Evolutionary conservation across 2,888 invertebrate genomes (phyloP).

Genomic region (Ganaspis brasiliensis): DNA sequence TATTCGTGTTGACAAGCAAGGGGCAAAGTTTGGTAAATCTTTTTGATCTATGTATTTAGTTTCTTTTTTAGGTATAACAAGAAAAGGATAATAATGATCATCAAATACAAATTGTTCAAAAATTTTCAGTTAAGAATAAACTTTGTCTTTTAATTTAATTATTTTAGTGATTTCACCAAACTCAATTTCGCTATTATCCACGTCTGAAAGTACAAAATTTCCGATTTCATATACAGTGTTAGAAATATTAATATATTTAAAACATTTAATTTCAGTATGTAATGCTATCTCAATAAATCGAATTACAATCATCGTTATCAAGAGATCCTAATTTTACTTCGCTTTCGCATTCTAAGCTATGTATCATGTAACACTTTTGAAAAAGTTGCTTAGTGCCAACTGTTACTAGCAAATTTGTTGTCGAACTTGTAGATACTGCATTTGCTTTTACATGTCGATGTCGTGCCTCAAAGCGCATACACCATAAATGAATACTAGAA

Average conservation of each 20-base stretch:
- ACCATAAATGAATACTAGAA: no score
- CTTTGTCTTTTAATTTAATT: neutral
- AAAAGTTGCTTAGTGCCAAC: neutral
- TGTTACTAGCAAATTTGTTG: neutral
- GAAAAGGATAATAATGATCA: slow-evolving; percentile 9
- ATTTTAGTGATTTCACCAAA: neutral
- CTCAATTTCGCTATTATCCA: neutral
- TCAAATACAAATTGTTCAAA: neutral
- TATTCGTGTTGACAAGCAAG: neutral
- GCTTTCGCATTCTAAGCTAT: neutral
- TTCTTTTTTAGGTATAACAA: slow-evolving; percentile 46
- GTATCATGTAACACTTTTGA: neutral
- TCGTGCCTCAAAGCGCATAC: no score
- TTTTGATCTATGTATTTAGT: slow-evolving; percentile 40
- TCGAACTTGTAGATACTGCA: no score
- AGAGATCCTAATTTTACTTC: neutral
- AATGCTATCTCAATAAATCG: neutral
- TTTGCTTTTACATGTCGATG: no score
- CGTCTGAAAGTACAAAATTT: neutral
- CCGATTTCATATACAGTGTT: neutral
- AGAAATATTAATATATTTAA: neutral
- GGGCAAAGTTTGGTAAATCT: neutral
- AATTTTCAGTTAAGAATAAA: neutral
- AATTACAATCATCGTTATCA: slow-evolving; percentile 30
- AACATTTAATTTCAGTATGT: neutral